Evolutionary conservation across 2,888 invertebrate genomes (phyloP), one percentile per base, ranked within the genome.

Genomic region (Trimorus sp.): DNA sequence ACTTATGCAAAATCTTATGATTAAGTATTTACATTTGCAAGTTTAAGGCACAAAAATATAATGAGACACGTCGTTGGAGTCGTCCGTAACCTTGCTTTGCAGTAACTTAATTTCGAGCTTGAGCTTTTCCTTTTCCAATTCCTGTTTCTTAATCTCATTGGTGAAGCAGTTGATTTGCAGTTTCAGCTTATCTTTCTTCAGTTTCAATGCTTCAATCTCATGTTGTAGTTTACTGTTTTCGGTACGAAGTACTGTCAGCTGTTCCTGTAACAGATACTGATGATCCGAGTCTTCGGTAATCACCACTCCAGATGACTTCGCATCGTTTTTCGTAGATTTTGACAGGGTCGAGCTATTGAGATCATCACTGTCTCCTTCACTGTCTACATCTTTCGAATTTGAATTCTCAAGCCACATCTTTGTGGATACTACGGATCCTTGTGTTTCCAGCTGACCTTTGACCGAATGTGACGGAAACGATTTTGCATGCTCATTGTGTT

Each of bases 161-260:
- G 91, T 89, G n/a, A 89, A 90, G 75, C 86, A 88, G 74, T 89
- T 90, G 40, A 91, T 91, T 69, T 91, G 90, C 1, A 91, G 85
- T 26, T 90, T 87, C n/a, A 91, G 81, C 63, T 90, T 91, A 73
- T 90, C 91, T 62, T 89, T 89, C 54, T 91, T 91, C 15, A 91
- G 83, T 62, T 90, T 91, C 7, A 92, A 81, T 87, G 90, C 88
- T 70, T 90, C 91, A 16, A 90, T 91, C 83, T 92, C 91, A 9
- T 89, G 89, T 70, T 86, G 86, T 4, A 91, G 76, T 74, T 90
- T 90, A 1, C 85, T 87, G 36, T 89, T 89, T 59, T 92, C 91
- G 1, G 90, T 89, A 5, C 89, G 87, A 12, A 92, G 84, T n/a
- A 90, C 90, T 0, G 89, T 88, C n/a, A 92, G 63, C 62, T 91